Conservation (phyloP, 2,888 invertebrate genomes). For the Dioctria rufipes region DNA sequence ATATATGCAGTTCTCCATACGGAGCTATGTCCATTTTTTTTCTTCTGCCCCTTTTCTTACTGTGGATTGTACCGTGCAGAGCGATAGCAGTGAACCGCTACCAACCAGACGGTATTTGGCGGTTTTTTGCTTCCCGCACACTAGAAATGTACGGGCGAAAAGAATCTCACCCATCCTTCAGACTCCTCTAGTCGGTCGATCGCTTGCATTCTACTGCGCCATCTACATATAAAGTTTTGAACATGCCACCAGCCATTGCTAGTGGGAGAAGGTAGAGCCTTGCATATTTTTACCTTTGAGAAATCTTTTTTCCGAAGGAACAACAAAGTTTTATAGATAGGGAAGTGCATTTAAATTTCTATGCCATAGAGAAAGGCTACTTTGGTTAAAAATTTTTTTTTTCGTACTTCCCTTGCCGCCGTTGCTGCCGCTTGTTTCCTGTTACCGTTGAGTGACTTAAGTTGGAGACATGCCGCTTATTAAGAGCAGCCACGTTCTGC, state of each 20-base stretch:
- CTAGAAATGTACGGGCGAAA: constrained; percentile 10
- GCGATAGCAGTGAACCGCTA: constrained; percentile 51
- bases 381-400: constrained; percentile 24
- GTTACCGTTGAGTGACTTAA: constrained; percentile 13
- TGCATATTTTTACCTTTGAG: constrained; percentile 54
- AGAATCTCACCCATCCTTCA: background rate
- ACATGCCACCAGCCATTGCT: background rate
- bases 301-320: constrained; percentile 43
- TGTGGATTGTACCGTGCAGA: constrained; percentile 33
- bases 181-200: background rate
- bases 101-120: constrained; percentile 53
- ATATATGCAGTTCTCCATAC: background rate
- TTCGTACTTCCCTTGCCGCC: constrained; percentile 3
- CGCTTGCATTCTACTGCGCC: background rate
- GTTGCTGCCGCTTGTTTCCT: background rate
- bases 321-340: constrained; percentile 52
- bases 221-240: background rate
- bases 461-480: constrained; percentile 40
- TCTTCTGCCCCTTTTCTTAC: constrained; percentile 40
- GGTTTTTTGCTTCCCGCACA: constrained; percentile 47
- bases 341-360: constrained; percentile 54
- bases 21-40: constrained; percentile 8
- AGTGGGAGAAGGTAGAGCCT: constrained; percentile 26
- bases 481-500: constrained; percentile 24
- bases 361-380: constrained; percentile 47